These are phyloP conservation scores for Epinephelus cyanopodus DNA, from an alignment of 2,113 vertebrate species.

Conservation along the genomic window DNA sequence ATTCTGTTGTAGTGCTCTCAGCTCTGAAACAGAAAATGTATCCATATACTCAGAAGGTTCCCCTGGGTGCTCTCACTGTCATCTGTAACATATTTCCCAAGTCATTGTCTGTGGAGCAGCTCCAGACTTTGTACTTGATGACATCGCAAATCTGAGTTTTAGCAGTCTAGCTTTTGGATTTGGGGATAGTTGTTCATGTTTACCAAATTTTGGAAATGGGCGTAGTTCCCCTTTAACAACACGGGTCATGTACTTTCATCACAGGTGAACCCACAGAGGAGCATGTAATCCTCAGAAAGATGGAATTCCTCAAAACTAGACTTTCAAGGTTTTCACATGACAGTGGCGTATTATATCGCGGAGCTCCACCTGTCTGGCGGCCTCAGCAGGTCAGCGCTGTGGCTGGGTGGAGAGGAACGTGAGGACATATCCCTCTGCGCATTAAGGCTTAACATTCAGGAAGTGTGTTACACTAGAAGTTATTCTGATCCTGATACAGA, in stretches of 20 bases:
- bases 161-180: not conserved
- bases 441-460: constrained; percentile 27
- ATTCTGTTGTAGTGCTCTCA: no score
- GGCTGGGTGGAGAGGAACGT: constrained; percentile 17
- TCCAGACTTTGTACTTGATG: not conserved
- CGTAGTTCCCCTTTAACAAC: not conserved
- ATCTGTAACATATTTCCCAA: not conserved
- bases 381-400: not conserved
- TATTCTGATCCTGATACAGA: constrained; percentile 31
- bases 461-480: constrained; percentile 34
- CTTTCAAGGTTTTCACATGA: constrained; percentile 20
- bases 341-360: not conserved
- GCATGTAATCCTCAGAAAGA: no score
- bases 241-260: not conserved
- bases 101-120: not conserved
- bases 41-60: no score
- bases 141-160: not conserved
- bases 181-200: not conserved
- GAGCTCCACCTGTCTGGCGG: constrained; percentile 22
- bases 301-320: not conserved
- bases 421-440: not conserved
- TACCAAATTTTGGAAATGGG: not conserved
- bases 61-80: not conserved
- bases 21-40: not conserved
- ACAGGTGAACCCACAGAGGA: not conserved